Base-by-base conservation (phyloP, 2,797 vertebrate genomes). In the Pitangus sulphuratus region DNA sequence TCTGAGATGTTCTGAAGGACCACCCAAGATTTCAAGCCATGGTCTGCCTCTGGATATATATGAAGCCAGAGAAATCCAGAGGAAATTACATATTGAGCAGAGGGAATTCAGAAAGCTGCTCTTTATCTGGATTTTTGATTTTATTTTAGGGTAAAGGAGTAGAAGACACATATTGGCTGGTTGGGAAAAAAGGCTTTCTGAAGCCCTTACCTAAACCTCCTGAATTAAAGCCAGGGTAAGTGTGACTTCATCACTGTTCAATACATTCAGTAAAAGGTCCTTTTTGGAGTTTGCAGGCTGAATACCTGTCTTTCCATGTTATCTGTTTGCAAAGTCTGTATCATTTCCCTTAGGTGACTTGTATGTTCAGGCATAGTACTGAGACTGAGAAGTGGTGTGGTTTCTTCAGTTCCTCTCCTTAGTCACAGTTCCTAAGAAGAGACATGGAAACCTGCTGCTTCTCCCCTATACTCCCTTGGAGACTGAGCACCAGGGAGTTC, bases 161-260 rank as follows among this genome's bases (percentile, higher is more conserved):
- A 47, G 99, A 99, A 97, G 98, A 99, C 87, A 99, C 99, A 8
- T 99, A 98, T 85, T 99, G 99, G 99, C 97, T 99, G 9, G 96
- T 98, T n/a, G 99, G 99, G 37, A 98, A 98, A 97, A 98, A 98
- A 12, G 98, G 98, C 56, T 99, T 99, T 90, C 98, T 92, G 74
- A 99, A 99, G 97, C 98, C 98, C 40, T 98, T 99, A 75, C 98
- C 99, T 35, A 96, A 98, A 71, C 99, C 98, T 84, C 98, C 97
- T 40, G 96, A 97, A 82, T 87, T 97, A 66, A 98, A 95, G 57
- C 56, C 96, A 35, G 96, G 97, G 97, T 98, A 93, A 94, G 97
- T 96, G 87, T 84, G 24, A 62, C 37, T 89, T 71, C 12, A 11
- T 47, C 10, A 9, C 14, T 53, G 9, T n/a, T 69, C 25, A 33